Conservation (phyloP, 2,888 invertebrate genomes). For the Drosophila cognata region DNA sequence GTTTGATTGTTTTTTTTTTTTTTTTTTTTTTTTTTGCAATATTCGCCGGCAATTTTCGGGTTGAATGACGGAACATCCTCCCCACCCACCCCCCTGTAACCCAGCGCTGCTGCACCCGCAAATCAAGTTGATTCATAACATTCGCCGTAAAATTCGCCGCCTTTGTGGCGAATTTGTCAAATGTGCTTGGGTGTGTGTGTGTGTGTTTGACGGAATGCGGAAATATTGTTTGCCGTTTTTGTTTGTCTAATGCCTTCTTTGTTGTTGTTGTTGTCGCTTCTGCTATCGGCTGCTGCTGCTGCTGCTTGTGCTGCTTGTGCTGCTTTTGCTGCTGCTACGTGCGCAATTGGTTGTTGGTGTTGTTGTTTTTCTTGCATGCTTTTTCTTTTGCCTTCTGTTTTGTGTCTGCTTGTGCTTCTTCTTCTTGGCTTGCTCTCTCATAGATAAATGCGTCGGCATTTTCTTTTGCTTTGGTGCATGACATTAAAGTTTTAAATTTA, state of each 20-base stretch:
- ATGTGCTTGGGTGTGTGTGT: constrained; percentile 44
- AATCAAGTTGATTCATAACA: constrained; percentile 3
- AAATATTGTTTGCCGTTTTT: constrained; percentile 68
- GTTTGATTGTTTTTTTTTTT: constrained; percentile 40
- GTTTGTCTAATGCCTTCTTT: constrained; percentile 39
- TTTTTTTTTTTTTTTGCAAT: constrained; percentile 38
- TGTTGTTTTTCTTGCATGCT: constrained; percentile 39
- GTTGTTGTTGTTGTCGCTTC: constrained; percentile 30
- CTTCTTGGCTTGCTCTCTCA: constrained; percentile 43
- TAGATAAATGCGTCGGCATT: constrained; percentile 66
- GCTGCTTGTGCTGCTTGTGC: constrained; percentile 25
- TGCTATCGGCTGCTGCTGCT: constrained; percentile 35
- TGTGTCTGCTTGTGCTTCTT: constrained; percentile 32
- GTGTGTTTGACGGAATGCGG: constrained; percentile 70
- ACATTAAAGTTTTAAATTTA: constrained; percentile 80
- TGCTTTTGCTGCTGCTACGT: constrained; percentile 48
- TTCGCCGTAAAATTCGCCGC: constrained; percentile 23
- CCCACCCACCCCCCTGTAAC: background rate
- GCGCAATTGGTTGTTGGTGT: constrained; percentile 32
- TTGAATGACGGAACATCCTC: constrained; percentile 15
- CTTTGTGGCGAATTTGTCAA: constrained; percentile 61
- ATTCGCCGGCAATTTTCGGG: constrained; percentile 37
- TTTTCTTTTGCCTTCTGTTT: constrained; percentile 43
- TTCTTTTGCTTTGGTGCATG: constrained; percentile 69
- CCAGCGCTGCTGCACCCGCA: background rate